Percentiles rank a stretch among this genome's conserved stretches.
Conservation (phyloP, 2,797 vertebrate genomes). For the Diceros bicornis region DNA sequence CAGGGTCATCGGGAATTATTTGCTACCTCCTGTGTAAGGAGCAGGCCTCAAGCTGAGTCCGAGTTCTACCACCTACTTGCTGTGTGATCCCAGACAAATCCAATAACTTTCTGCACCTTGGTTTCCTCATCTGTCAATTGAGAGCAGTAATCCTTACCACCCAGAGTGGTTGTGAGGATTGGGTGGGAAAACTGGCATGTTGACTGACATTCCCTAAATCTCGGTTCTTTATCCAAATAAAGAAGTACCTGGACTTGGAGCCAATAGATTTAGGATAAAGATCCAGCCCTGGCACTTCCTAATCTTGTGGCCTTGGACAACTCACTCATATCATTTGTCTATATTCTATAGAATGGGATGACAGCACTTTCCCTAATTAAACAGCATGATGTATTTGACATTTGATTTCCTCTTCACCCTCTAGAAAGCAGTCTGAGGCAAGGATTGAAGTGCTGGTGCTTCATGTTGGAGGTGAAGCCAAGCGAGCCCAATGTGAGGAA, state of each 20-base stretch:
- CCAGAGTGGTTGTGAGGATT: background rate
- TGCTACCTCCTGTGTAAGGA: background rate
- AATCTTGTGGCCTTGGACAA: background rate
- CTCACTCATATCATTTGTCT: background rate
- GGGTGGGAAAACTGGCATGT: background rate
- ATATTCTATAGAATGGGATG: background rate
- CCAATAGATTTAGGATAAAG: background rate
- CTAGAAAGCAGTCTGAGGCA: slow-evolving; percentile 17
- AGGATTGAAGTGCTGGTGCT: background rate
- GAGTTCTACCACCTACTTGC: background rate
- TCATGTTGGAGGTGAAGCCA: background rate
- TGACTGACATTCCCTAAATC: background rate
- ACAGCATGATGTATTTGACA: background rate
- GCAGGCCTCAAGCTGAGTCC: background rate
- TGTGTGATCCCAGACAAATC: background rate
- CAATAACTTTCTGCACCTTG: background rate
- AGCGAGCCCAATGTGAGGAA: background rate
- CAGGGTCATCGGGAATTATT: background rate
- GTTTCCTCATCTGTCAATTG: background rate
- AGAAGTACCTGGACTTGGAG: background rate
- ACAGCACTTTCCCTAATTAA: slow-evolving; percentile 20
- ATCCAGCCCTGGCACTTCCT: background rate
- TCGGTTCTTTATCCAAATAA: background rate
- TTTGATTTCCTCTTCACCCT: background rate
- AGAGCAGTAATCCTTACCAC: background rate